Evolutionary conservation across 2,797 vertebrate species (phyloP), one percentile per base, ranked within the genome.

Genomic region (Typhlichthys eigenmanni): DNA sequence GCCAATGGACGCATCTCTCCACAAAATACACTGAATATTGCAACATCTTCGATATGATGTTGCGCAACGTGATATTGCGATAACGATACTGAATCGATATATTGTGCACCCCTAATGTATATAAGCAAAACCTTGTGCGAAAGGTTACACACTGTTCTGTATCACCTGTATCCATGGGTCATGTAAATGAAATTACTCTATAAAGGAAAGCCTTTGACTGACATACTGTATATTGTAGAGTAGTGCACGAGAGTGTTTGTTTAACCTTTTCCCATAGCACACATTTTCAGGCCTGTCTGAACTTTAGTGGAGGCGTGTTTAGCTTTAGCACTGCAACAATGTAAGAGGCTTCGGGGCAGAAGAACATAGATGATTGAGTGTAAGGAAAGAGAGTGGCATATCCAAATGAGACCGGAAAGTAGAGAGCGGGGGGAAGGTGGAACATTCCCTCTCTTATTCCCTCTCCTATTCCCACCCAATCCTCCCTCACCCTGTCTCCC

Each of bases 331-430:
- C 71, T 84, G 69, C 62, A 67, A 76, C 74, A 78, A 62, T 80
- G 72, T 87, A 71, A 63, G 63, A 68, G 74, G 80, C 84, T 77
- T 50, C 32, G 52, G 86, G 91, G 88, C 90, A 90, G 85, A 76
- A 77, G 80, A 80, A 63, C 58, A 69, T 55, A 77, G 74, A 73
- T 78, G 82, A 81, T 86, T 80, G 76, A 86, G 80, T 66, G 83
- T 75, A 78, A 88, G 82, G 82, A 87, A 84, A 83, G 81, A 89
- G 82, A 85, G 85, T 11, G 17, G 73, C 72, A 60, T 85, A 68
- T 54, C 70, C 66, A 58, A 50, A 63, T 68, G 62, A 58, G 75
- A 83, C 79, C 56, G 68, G 72, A 79, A 72, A 29, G 12, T 65
- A 85, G 72, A 74, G 55, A 29, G 80, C 82, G 19, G 64, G 52